These are phyloP conservation scores for Squalus acanthias DNA, from an alignment of 2,797 vertebrate species.

Conservation along the genomic window DNA sequence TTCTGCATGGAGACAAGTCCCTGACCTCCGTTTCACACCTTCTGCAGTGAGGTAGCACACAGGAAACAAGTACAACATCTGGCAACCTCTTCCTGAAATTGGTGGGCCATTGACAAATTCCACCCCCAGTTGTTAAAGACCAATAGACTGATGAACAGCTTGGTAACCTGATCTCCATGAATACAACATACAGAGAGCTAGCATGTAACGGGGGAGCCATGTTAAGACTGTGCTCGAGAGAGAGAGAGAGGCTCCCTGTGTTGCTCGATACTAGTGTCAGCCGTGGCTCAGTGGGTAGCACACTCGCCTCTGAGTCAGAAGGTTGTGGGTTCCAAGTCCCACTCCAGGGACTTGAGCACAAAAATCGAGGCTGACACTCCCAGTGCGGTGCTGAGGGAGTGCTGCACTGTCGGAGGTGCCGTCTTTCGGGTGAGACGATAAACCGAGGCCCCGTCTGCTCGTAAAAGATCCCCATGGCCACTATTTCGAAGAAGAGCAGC, in stretches of 20 bases:
- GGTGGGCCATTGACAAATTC: neutral
- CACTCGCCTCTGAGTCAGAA: too few species aligned
- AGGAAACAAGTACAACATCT: neutral
- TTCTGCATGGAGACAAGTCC: neutral
- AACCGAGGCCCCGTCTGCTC: too few species aligned
- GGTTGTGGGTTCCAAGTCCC: too few species aligned
- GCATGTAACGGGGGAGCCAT: too few species aligned
- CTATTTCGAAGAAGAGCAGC: too few species aligned
- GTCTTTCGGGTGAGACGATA: too few species aligned
- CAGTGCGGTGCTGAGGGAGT: too few species aligned
- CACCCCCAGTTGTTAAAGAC: neutral
- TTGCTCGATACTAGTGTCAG: neutral
- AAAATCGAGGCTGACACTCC: too few species aligned
- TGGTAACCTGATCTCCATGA: neutral
- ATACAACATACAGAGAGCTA: neutral
- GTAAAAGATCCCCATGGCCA: too few species aligned
- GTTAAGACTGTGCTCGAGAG: neutral
- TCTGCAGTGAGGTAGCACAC: neutral
- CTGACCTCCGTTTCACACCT: neutral
- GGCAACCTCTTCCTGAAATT: neutral
- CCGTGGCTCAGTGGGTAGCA: too few species aligned
- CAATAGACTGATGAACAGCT: neutral
- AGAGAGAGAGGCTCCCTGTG: neutral
- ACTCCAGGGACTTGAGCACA: too few species aligned
- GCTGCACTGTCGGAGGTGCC: too few species aligned